phyloP scores from a whole-genome alignment of 2,113 vertebrate genomes.

The Marmota monax region DNA sequence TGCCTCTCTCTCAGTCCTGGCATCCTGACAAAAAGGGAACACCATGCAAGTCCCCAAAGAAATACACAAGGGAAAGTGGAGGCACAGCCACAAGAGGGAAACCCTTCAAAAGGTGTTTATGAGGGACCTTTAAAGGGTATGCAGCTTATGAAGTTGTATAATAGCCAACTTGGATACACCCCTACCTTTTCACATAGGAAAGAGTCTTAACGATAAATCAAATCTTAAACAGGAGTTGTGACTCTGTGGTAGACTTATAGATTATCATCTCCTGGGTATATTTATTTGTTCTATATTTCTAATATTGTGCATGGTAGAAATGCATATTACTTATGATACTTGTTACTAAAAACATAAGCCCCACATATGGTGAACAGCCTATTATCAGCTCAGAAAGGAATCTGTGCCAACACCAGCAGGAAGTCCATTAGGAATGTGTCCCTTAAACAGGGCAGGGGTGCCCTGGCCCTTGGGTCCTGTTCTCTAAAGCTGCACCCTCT shows the following conservation, averaged over 20 bases:
- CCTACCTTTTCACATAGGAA: not conserved
- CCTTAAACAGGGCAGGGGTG: not conserved
- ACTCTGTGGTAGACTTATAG: not conserved
- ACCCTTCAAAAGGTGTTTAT: not conserved
- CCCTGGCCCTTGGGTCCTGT: not conserved
- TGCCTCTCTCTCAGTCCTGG: not conserved
- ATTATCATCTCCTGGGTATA: not conserved
- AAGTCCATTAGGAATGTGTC: not conserved
- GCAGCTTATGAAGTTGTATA: not conserved
- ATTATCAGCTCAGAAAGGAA: not conserved
- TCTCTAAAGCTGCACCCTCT: not conserved
- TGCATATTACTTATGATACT: not conserved
- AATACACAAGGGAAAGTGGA: not conserved
- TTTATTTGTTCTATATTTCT: not conserved
- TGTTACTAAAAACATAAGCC: not conserved
- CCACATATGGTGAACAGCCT: not conserved
- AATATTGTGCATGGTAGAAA: not conserved
- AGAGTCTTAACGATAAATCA: not conserved
- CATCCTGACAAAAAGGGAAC: not conserved
- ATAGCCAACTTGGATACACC: not conserved
- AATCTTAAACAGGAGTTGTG: not conserved
- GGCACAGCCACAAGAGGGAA: not conserved
- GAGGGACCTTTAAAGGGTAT: not conserved
- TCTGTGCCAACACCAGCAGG: not conserved
- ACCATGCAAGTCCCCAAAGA: not conserved